phyloP scores from a whole-genome alignment of 2,888 invertebrate genomes.

The Agrochola lota region DNA sequence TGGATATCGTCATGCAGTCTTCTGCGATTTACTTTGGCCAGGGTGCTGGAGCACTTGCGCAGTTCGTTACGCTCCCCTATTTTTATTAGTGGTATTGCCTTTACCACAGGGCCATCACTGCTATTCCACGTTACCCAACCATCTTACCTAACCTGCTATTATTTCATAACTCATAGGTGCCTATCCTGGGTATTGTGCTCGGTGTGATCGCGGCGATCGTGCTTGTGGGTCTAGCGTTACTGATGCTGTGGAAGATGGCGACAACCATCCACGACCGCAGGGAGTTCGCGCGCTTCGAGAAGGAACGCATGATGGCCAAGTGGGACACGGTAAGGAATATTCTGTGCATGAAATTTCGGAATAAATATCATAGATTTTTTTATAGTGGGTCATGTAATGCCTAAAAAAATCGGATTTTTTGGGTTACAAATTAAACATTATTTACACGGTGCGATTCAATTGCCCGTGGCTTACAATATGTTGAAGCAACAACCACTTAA shows the following conservation, averaged over 20 bases:
- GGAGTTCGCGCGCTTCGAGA: slow-evolving; percentile 99
- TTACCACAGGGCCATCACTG: not conserved
- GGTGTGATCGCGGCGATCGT: slow-evolving; percentile 99
- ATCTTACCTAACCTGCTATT: slow-evolving; percentile 21
- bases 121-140: not conserved
- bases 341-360: slow-evolving; percentile 16
- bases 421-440: too few relatives aligned
- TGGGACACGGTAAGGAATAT: slow-evolving; percentile 97
- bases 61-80: not conserved
- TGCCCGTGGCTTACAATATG: too few relatives aligned
- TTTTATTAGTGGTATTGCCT: not conserved
- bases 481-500: too few relatives aligned
- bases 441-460: too few relatives aligned
- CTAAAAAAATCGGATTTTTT: not conserved
- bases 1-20: not conserved
- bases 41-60: not conserved
- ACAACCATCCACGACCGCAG: slow-evolving; percentile 99
- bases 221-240: slow-evolving; percentile 96
- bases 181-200: slow-evolving; percentile 96
- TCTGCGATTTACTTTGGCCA: not conserved
- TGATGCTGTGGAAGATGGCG: slow-evolving; percentile 98
- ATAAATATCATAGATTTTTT: not conserved
- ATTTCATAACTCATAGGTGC: slow-evolving; percentile 88
- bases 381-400: not conserved
- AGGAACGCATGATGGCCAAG: slow-evolving; percentile 99